phyloP scores from a whole-genome alignment of 37 sponge, comb jelly and placozoan genomes.

The Ephydatia muelleri region DNA sequence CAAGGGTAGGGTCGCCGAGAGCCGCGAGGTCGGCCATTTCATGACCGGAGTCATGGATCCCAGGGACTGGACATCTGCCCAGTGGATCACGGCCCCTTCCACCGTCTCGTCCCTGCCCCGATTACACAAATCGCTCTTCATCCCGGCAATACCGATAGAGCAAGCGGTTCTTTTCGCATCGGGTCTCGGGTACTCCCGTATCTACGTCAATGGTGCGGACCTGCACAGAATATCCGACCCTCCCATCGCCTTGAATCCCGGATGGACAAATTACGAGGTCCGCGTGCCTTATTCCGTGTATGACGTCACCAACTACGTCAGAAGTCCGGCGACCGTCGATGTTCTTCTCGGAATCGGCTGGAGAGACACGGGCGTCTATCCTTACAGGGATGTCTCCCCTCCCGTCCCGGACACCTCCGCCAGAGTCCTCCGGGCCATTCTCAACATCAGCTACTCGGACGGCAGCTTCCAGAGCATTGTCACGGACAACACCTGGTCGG shows the following conservation, averaged over 20 bases:
- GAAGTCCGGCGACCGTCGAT: background rate
- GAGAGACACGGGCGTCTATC: slow-evolving; percentile 28
- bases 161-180: slow-evolving; percentile 39
- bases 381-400: slow-evolving; percentile 11
- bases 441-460: slow-evolving; percentile 26
- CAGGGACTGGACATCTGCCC: slow-evolving; percentile 20
- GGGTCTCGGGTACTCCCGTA: slow-evolving; percentile 55
- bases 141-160: background rate
- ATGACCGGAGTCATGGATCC: slow-evolving; percentile 25
- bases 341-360: slow-evolving; percentile 58
- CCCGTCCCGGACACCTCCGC: slow-evolving; percentile 8
- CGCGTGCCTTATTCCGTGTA: slow-evolving; percentile 33
- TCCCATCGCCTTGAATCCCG: slow-evolving; percentile 50
- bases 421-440: slow-evolving; percentile 19
- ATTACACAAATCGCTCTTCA: background rate
- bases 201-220: slow-evolving; percentile 56
- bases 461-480: background rate
- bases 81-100: slow-evolving; percentile 54
- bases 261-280: slow-evolving; percentile 67
- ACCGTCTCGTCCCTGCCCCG: slow-evolving; percentile 21
- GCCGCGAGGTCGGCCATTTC: slow-evolving; percentile 47
- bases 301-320: slow-evolving; percentile 19
- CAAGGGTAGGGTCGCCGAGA: slow-evolving; percentile 21
- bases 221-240: slow-evolving; percentile 17
- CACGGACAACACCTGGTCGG: slow-evolving; percentile 44